These are phyloP conservation scores for Arenaria interpres DNA, from an alignment of 2,113 vertebrate genomes.

Conservation along the genomic window DNA sequence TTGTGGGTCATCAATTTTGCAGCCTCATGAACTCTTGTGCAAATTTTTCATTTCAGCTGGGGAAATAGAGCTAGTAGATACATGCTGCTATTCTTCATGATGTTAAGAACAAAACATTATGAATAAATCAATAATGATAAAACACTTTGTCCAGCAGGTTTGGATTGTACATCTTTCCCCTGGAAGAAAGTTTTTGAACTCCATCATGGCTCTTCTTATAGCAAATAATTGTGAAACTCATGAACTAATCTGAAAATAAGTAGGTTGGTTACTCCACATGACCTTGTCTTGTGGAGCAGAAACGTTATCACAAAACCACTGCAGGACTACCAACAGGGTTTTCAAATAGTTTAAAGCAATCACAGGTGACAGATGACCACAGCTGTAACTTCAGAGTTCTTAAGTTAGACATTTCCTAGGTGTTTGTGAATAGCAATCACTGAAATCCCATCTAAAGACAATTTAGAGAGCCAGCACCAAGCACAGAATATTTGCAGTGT, in stretches of 20 bases:
- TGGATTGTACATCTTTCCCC: not conserved
- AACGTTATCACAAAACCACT: rapidly evolving
- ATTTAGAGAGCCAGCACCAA: not conserved
- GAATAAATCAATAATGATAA: no score
- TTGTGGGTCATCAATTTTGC: not conserved
- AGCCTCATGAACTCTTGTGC: not conserved
- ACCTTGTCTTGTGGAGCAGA: not conserved
- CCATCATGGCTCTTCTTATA: no score
- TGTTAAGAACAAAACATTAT: not conserved
- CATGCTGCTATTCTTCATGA: not conserved
- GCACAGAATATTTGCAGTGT: not conserved
- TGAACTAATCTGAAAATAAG: not conserved
- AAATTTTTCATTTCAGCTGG: not conserved
- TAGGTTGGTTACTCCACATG: not conserved
- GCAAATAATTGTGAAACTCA: not conserved
- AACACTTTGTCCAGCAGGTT: rapidly evolving
- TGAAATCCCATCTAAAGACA: not conserved
- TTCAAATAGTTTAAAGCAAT: not conserved
- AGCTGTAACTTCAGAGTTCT: not conserved
- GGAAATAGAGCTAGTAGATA: not conserved
- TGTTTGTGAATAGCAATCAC: not conserved
- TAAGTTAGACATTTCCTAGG: not conserved
- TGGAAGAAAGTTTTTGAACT: not conserved
- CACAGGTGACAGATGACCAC: not conserved
- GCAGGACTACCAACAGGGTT: not conserved